Conservation (phyloP, 2,113 vertebrate species). For the Rhodinocichla rosea region DNA sequence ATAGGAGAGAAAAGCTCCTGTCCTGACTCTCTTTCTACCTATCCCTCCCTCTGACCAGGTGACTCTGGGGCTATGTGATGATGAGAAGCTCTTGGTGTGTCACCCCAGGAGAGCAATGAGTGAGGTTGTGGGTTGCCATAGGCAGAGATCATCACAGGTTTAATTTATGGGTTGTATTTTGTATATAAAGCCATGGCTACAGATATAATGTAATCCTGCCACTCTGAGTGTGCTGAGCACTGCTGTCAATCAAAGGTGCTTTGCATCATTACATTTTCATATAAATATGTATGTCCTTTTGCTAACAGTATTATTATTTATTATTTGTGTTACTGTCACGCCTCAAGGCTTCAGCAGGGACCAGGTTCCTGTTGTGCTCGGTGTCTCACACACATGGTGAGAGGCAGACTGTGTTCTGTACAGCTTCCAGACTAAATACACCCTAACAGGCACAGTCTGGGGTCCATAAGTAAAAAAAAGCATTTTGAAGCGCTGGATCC, state of each 20-base stretch:
- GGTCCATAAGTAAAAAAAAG: background rate
- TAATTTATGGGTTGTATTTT: background rate
- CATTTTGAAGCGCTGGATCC: background rate
- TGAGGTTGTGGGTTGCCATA: background rate
- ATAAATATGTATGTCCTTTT: conserved; percentile 43
- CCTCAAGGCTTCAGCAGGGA: background rate
- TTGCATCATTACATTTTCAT: conserved; percentile 10
- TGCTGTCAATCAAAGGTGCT: conserved; percentile 1
- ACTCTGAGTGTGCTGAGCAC: background rate
- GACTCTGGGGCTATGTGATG: background rate
- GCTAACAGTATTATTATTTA: conserved; percentile 23
- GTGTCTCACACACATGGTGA: background rate
- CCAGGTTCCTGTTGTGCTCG: background rate
- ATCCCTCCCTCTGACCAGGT: background rate
- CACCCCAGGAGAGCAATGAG: background rate
- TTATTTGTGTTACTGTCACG: background rate
- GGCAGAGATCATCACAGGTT: background rate
- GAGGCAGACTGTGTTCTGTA: background rate
- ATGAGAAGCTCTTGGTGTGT: background rate
- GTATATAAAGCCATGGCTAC: background rate
- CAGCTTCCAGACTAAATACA: background rate
- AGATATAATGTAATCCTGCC: background rate
- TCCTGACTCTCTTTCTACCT: background rate
- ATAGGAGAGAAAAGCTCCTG: background rate
- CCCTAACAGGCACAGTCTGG: background rate